These are phyloP conservation scores for Asteroscopus sphinx DNA, from an alignment of 2,888 invertebrate species.

Conservation along the genomic window DNA sequence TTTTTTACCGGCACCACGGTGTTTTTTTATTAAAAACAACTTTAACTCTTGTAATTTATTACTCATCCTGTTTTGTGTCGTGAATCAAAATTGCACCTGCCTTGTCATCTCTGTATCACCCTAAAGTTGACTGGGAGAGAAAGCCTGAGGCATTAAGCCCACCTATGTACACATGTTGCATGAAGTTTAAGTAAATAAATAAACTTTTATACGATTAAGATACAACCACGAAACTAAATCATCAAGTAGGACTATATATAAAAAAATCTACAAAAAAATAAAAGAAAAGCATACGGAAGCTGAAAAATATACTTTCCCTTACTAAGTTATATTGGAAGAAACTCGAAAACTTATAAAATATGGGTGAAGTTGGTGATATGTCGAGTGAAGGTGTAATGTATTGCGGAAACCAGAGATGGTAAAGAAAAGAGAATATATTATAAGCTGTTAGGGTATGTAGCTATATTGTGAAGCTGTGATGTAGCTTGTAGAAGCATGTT, in stretches of 20 bases:
- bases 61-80: too few relatives aligned
- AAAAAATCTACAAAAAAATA: conserved; percentile 37
- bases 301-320: conserved; percentile 49
- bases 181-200: too few relatives aligned
- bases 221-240: conserved; percentile 6
- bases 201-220: not conserved
- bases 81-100: too few relatives aligned
- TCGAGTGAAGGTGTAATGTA: conserved; percentile 55
- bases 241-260: conserved; percentile 24
- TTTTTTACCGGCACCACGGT: too few relatives aligned
- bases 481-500: too few relatives aligned
- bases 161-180: too few relatives aligned
- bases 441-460: conserved; percentile 33
- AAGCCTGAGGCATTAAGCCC: too few relatives aligned
- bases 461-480: not conserved
- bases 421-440: conserved; percentile 46
- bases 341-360: conserved; percentile 62
- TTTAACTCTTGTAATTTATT: too few relatives aligned
- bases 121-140: too few relatives aligned
- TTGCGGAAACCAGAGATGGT: conserved; percentile 47
- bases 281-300: conserved; percentile 34
- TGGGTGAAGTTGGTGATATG: conserved; percentile 58
- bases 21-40: too few relatives aligned
- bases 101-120: too few relatives aligned
- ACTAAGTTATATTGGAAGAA: conserved; percentile 56